These are phyloP conservation scores for Syncerus caffer DNA, from an alignment of 2,797 vertebrate species.

Conservation along the genomic window DNA sequence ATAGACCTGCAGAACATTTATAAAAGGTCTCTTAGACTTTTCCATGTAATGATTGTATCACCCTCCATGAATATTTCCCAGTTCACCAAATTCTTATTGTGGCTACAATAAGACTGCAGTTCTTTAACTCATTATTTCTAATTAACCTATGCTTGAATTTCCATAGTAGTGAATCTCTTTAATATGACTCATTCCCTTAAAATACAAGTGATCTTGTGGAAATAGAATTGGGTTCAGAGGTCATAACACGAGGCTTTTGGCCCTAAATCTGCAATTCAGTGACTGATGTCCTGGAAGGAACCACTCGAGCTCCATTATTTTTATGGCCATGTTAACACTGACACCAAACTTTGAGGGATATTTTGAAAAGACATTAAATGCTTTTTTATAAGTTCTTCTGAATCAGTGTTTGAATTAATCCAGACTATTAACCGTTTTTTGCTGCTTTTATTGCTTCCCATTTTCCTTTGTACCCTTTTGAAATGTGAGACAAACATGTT, in stretches of 20 bases:
- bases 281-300: background rate
- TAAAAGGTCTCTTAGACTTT: background rate
- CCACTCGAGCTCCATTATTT: background rate
- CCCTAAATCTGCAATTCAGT: background rate
- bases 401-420: background rate
- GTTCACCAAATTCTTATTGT: background rate
- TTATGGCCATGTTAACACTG: background rate
- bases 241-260: background rate
- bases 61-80: background rate
- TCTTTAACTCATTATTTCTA: conserved; percentile 27
- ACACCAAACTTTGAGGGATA: background rate
- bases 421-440: background rate
- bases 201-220: background rate
- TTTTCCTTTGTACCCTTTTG: background rate
- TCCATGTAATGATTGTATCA: background rate
- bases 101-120: background rate
- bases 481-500: background rate
- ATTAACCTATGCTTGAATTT: background rate
- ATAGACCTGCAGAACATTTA: background rate
- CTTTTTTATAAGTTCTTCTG: background rate
- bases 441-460: background rate
- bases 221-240: background rate
- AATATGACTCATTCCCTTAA: background rate
- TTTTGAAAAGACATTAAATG: background rate
- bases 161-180: background rate